A percentile compares a stretch with the other conserved stretches of the same genome.
These are phyloP conservation scores for Isotomurus palustris DNA, from an alignment of 2,888 invertebrate species.

Conservation along the genomic window DNA sequence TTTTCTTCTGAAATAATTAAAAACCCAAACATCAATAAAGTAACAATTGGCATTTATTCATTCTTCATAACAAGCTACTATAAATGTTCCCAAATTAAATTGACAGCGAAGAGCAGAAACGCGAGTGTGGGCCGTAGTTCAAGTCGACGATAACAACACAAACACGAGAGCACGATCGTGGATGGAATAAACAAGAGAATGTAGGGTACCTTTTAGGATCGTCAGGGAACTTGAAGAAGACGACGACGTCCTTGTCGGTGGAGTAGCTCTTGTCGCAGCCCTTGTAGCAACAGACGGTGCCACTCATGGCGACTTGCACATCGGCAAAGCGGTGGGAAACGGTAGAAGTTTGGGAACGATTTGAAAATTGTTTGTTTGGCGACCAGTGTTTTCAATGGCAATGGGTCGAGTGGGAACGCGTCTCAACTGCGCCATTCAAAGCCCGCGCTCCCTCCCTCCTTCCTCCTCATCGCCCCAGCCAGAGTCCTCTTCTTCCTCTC, in stretches of 20 bases:
- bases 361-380: slow-evolving; percentile 5
- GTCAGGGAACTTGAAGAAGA: slow-evolving; percentile 34
- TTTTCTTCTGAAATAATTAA: slow-evolving; percentile 19
- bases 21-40: too few species aligned
- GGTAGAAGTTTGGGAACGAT: neutral
- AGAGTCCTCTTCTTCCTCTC: neutral
- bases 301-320: slow-evolving; percentile 18
- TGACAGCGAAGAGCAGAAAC: too few species aligned
- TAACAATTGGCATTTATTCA: too few species aligned
- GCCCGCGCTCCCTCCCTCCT: neutral
- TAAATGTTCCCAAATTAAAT: too few species aligned
- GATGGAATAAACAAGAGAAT: too few species aligned
- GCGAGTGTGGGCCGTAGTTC: too few species aligned
- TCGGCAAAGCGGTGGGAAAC: neutral
- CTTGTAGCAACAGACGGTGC: slow-evolving; percentile 29
- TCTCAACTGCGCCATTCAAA: slow-evolving; percentile 1
- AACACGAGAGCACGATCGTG: too few species aligned
- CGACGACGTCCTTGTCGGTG: slow-evolving; percentile 28
- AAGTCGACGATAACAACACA: too few species aligned
- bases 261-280: slow-evolving; percentile 32
- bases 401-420: neutral
- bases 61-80: too few species aligned
- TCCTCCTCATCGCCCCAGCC: neutral
- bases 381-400: slow-evolving; percentile 12
- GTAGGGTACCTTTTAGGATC: slow-evolving; percentile 30